Percentiles rank a stretch among this genome's conserved stretches.
phyloP scores from a whole-genome alignment of 2,797 vertebrate genomes.

The Poecilia velifera region DNA sequence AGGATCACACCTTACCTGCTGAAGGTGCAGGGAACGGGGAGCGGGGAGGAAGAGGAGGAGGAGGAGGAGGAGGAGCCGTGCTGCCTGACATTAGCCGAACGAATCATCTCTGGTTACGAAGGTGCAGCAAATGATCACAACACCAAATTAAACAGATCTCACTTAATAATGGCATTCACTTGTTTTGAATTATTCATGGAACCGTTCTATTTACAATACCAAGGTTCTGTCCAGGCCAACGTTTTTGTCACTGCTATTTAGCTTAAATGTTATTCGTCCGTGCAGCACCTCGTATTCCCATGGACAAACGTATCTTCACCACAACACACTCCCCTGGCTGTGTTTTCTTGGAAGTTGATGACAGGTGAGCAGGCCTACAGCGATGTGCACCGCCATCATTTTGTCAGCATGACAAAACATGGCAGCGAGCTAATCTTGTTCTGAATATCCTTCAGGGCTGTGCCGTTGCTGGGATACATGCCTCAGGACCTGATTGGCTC shows the following conservation, averaged over 20 bases:
- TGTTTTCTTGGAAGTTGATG: conserved; percentile 92
- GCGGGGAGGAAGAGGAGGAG: conserved; percentile 75
- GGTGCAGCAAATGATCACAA: conserved; percentile 70
- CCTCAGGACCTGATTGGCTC: conserved; percentile 90
- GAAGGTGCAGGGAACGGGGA: conserved; percentile 73
- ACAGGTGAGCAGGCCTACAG: conserved; percentile 78
- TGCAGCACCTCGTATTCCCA: conserved; percentile 89
- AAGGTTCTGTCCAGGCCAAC: neutral
- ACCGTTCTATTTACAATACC: neutral
- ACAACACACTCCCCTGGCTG: conserved; percentile 92
- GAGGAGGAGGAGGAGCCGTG: conserved; percentile 82
- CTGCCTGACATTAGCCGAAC: conserved; percentile 88
- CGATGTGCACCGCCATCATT: neutral
- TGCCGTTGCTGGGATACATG: conserved; percentile 89
- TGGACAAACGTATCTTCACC: conserved; percentile 93
- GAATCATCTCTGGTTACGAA: conserved; percentile 92
- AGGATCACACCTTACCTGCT: conserved; percentile 87
- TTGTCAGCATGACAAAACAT: neutral
- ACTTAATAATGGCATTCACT: neutral
- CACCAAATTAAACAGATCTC: neutral
- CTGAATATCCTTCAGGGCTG: conserved; percentile 79
- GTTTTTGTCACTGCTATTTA: neutral
- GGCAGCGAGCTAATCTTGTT: conserved; percentile 2
- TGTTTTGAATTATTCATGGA: neutral
- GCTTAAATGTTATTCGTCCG: neutral